These are phyloP conservation scores for Caenorhabditis doughertyi DNA, from an alignment of 2,888 invertebrate species.

Conservation along the genomic window DNA sequence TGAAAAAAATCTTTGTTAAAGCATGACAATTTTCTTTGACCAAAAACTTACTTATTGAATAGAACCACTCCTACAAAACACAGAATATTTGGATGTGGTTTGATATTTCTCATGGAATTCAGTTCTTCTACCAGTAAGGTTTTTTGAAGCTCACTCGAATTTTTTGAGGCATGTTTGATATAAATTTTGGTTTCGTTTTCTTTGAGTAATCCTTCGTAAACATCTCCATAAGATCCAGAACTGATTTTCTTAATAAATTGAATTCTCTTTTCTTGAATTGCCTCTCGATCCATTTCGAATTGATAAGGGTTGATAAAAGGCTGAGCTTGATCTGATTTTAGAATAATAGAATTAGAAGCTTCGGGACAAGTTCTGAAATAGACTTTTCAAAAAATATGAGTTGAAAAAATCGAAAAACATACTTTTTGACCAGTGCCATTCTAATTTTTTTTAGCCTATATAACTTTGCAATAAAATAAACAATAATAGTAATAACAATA, in stretches of 20 bases:
- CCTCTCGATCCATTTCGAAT: neutral
- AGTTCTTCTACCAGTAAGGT: neutral
- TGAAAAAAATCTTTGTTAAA: constrained; percentile 32
- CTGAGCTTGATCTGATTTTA: neutral
- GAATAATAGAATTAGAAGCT: neutral
- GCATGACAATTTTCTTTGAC: too few species aligned
- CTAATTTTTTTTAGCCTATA: neutral
- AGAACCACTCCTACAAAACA: neutral
- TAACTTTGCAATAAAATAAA: neutral
- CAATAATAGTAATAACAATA: neutral
- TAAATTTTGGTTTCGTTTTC: neutral
- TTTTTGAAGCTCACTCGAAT: too few species aligned
- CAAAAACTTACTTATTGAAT: neutral
- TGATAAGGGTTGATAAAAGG: too few species aligned
- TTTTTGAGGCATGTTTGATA: too few species aligned
- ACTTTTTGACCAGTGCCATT: neutral
- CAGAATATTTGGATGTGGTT: neutral
- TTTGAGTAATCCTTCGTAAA: neutral
- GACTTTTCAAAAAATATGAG: neutral
- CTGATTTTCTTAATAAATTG: too few species aligned
- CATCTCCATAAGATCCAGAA: too few species aligned
- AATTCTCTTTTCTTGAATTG: too few species aligned
- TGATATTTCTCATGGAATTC: neutral
- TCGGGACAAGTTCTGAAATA: neutral
- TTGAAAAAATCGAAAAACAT: neutral